A percentile compares a stretch with the other conserved stretches of the same genome.
These are phyloP conservation scores for Lynx canadensis DNA, from an alignment of 2,113 vertebrate genomes.

Conservation along the genomic window DNA sequence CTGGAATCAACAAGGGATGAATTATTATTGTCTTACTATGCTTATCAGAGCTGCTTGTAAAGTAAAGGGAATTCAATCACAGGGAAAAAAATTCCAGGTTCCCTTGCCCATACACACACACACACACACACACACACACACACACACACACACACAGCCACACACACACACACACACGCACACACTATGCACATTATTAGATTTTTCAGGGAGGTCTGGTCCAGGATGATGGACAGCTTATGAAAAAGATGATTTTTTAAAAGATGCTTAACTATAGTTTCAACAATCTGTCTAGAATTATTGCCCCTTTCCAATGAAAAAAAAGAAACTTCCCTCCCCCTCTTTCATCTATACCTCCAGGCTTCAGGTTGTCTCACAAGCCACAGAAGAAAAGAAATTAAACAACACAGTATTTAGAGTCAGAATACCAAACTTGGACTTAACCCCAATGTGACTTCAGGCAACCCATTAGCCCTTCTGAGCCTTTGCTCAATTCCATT, in stretches of 20 bases:
- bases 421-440: not conserved
- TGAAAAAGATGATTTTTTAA: not conserved
- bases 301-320: not conserved
- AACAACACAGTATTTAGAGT: not conserved
- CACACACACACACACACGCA: not conserved
- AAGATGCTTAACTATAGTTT: not conserved
- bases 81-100: conserved; percentile 7
- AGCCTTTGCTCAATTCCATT: not conserved
- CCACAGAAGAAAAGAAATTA: not conserved
- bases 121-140: not conserved
- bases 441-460: not conserved
- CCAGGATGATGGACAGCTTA: not conserved
- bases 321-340: not conserved
- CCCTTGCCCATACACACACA: not conserved
- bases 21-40: not conserved
- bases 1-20: not conserved
- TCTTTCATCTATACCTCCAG: not conserved
- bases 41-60: conserved; percentile 15
- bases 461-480: not conserved
- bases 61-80: conserved; percentile 1
- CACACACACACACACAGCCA: not conserved
- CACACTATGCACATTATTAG: not conserved
- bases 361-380: not conserved
- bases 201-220: not conserved
- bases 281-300: not conserved